These are phyloP conservation scores for Apodemia mormo DNA, from an alignment of 2,888 invertebrate genomes.

Conservation along the genomic window DNA sequence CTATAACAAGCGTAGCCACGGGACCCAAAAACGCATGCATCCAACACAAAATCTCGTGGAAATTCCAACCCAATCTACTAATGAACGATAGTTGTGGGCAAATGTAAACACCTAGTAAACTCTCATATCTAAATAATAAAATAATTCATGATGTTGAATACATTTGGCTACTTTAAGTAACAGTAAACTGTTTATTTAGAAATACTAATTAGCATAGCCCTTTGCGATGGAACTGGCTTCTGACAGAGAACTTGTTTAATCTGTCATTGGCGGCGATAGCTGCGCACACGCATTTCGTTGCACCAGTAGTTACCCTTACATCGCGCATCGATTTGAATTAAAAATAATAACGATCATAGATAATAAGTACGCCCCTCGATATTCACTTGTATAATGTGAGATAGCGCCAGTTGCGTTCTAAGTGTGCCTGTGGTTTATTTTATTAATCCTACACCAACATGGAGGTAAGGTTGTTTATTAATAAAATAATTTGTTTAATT, in stretches of 20 bases:
- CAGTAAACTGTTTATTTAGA: conserved; percentile 17
- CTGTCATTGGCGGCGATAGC: conserved; percentile 31
- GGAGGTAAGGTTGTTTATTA: conserved; percentile 33
- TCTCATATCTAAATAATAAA: background rate
- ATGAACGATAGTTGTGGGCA: too few relatives aligned
- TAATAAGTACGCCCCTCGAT: conserved; percentile 29
- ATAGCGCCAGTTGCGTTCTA: conserved; percentile 25
- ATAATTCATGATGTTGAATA: background rate
- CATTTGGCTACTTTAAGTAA: conserved; percentile 1
- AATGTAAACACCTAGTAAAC: too few relatives aligned
- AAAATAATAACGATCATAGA: conserved; percentile 30
- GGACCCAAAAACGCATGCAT: too few relatives aligned
- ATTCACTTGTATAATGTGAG: conserved; percentile 31
- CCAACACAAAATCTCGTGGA: too few relatives aligned
- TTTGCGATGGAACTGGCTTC: conserved; percentile 33
- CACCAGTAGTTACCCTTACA: conserved; percentile 16
- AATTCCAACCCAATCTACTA: too few relatives aligned
- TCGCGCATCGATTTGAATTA: conserved; percentile 32
- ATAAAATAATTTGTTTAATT: background rate
- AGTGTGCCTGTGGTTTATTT: conserved; percentile 19
- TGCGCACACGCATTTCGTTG: conserved; percentile 36
- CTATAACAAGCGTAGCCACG: too few relatives aligned
- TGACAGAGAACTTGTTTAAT: conserved; percentile 36
- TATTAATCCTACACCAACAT: conserved; percentile 27
- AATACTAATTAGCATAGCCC: conserved; percentile 25